These are phyloP conservation scores for Callaeas wilsoni DNA, from an alignment of 2,113 vertebrate species.

Conservation along the genomic window DNA sequence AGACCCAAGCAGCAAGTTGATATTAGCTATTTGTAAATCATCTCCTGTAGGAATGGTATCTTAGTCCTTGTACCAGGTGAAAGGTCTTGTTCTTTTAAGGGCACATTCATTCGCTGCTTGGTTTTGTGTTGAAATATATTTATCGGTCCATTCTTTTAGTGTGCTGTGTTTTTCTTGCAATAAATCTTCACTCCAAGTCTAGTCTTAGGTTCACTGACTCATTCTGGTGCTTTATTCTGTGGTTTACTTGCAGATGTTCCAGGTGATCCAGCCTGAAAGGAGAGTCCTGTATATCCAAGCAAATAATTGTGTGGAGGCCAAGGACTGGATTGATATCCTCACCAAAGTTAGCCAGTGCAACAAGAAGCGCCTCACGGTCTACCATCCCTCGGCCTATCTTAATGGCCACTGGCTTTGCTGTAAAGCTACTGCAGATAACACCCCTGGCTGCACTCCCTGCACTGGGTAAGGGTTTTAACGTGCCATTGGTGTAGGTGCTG, in stretches of 20 bases:
- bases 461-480: conserved; percentile 78
- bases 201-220: background rate
- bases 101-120: background rate
- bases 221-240: background rate
- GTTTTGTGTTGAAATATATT: background rate
- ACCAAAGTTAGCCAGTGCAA: conserved; percentile 99
- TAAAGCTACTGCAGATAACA: conserved; percentile 83
- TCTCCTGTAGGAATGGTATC: background rate
- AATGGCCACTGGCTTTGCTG: conserved; percentile 98
- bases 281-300: conserved; percentile 96
- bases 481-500: background rate
- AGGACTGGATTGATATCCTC: conserved; percentile 96
- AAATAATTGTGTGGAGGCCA: conserved; percentile 97
- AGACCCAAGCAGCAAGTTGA: background rate
- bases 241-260: conserved; percentile 86
- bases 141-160: background rate
- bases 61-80: background rate
- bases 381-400: conserved; percentile 95
- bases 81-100: background rate
- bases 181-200: background rate
- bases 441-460: conserved; percentile 90
- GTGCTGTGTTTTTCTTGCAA: background rate
- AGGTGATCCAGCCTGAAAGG: conserved; percentile 94
- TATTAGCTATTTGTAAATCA: conserved; percentile 24
- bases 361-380: conserved; percentile 90